These are phyloP conservation scores for Deilephila elpenor DNA, from an alignment of 2,888 invertebrate species.

Conservation along the genomic window DNA sequence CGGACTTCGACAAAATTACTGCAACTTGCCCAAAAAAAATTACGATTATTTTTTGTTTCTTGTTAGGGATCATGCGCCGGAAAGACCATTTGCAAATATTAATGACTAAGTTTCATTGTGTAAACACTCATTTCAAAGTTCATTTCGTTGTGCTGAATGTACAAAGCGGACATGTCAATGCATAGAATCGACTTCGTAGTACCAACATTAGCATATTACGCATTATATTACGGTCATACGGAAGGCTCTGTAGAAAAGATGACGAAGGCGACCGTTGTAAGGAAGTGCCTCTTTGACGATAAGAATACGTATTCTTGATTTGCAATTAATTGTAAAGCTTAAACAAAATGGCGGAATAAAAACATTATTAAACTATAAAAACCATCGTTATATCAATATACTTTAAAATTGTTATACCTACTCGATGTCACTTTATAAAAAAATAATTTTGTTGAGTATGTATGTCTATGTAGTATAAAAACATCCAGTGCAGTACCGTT, in stretches of 20 bases:
- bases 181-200: constrained; percentile 12
- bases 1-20: no score
- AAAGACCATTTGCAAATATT: no score
- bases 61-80: no score
- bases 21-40: no score
- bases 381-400: no score
- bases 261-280: constrained; percentile 30
- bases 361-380: no score
- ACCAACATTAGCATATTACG: constrained; percentile 22
- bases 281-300: neutral
- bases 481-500: no score
- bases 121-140: neutral
- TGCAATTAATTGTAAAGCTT: neutral
- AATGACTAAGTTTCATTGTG: neutral
- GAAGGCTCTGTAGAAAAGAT: constrained; percentile 19
- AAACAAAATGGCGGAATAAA: neutral
- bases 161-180: constrained; percentile 3
- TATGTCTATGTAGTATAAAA: no score
- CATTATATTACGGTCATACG: constrained; percentile 18
- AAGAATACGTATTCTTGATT: neutral
- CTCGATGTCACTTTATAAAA: no score
- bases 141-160: constrained; percentile 1
- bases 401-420: no score
- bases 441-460: no score
- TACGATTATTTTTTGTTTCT: no score